Evolutionary conservation across 2,113 vertebrate species (phyloP), one percentile per base, ranked within the genome.

Genomic region (Tylochromis polylepis): DNA sequence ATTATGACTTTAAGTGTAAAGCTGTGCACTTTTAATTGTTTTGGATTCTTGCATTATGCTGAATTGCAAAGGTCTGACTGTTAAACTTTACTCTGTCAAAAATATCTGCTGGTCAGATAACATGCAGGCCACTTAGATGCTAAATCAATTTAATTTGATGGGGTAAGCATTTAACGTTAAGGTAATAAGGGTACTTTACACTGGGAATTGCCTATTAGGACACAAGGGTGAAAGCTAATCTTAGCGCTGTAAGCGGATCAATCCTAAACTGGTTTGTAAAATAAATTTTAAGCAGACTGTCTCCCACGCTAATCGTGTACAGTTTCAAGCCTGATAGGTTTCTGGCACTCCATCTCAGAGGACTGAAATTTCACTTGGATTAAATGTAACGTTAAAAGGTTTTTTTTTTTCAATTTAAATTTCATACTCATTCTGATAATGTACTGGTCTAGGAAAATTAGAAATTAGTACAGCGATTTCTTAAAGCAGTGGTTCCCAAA

Each of bases 251-350:
- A 79, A 87, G 72, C 10, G 38, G 70, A 88, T 93, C 62, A 18
- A 55, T 88, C 11, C 51, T 88, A 89, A 88, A 82, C 18, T 6
- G 27, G 24, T 91, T 85, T 70, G 34, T 15, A n/a, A 72, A 65
- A 77, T 84, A 43, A 43, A 31, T 67, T 56, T 85, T 87, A 70
- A 70, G 77, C 36, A 15, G 27, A 7, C 16, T 14, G 34, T 81
- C 60, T 20, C 10, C 12, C 10, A 6, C 24, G 27, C 81, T 77
- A 29, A 60, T 75, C 46, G 10, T 36, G 29, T 65, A 72, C 58
- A 31, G 41, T 72, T 83, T 14, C 31, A 60, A 29, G 20, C 72
- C 57, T 72, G 27, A 36, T 57, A 8, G 55, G 46, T 79, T 78
- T 34, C 11, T 77, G 34, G 6, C 24, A 29, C 41, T 84, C 51